Evolutionary conservation across 2,888 invertebrate species (phyloP), one percentile per base, ranked within the genome.

Genomic region (Pammene aurita): DNA sequence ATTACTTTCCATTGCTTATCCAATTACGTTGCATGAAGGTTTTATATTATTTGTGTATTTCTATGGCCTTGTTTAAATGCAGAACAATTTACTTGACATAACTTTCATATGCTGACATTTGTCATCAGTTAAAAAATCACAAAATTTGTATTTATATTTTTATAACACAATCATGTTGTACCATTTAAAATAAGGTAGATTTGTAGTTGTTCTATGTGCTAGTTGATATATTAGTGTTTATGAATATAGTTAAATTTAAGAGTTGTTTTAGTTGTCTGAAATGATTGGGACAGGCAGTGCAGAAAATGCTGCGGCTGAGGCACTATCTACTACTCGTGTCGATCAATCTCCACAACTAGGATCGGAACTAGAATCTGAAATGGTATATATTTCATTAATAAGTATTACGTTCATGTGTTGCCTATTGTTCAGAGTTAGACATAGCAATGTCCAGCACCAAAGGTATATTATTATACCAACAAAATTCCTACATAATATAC

Each of bases 141-240:
- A 88, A 88, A 88, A 88, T 84, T 84, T 81, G 77, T 85, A 86
- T 85, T 84, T 84, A 81, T 81, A 83, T 84, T 89, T 89, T 87
- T 82, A 83, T 87, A 86, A 79, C 82, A 83, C 80, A 81, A 87
- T 77, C 83, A 88, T 89, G 89, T 81, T 79, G 84, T 82, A 77
- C 78, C 80, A 81, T 85, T 85, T 79, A 75, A 86, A 84, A 84
- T 86, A 87, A 89, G 86, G 87, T 88, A 64, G 16, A 18, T 42
- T 16, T 82, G 81, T 73, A 52, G 48, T 55, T 54, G 70, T 68
- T 71, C 62, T 57, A 72, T 70, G 66, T 64, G 46, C 42, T 42
- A 66, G 44, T 55, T 48, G 42, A 50, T 50, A 48, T 26, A 35
- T 18, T 14, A 14, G 41, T 9, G 42, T 52, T 42, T 54, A 16